Base-by-base conservation (phyloP, 2,113 vertebrate species). In the Callochromis pleurospilus region DNA sequence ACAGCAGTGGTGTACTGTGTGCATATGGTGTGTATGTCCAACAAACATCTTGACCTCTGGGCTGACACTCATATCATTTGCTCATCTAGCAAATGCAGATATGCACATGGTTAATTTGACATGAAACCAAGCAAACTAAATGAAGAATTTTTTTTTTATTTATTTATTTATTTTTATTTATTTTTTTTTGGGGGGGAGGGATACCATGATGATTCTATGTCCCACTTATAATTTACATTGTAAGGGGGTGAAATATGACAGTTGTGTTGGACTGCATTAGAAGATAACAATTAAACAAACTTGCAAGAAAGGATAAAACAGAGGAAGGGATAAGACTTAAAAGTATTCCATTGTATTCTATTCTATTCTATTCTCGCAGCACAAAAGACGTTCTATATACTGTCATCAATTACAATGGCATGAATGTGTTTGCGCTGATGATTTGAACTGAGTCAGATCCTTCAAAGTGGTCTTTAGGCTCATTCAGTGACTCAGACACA, bases 391-490 rank as follows among this genome's bases (percentile, higher is more conserved):
- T 31, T 49, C 40, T 58, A 91, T 90, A 33, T 86, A 54, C 90
- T 85, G 83, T 89, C 83, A 92, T 90, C 86, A 91, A 82, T 93
- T 93, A 90, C 68, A 60, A 58, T 19, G 29, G 55, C 88, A 92
- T 88, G 24, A 90, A 93, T 92, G 83, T 82, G 79, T 88, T 90
- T 91, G 81, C 24, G 54, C 79, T 17, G 42, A 77, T 85, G 6
- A 68, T 86, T 77, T 90, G 84, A 84, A 79, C 80, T 54, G 51
- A 95, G 84, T 93, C 88, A 92, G 91, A 92, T 90, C 87, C 73
- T 70, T 91, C 88, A 94, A 84, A 93, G 91, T 89, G 65, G 77
- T 49, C 70, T 81, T 80, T 60, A 79, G 73, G 85, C 36, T 49
- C 65, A 17, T 26, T 47, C 31, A 79, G 40, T 45, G 80, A n/a